Evolutionary conservation across 1,140 invertebrate species (phyloP).

Genomic region (Drosophila triauraria): DNA sequence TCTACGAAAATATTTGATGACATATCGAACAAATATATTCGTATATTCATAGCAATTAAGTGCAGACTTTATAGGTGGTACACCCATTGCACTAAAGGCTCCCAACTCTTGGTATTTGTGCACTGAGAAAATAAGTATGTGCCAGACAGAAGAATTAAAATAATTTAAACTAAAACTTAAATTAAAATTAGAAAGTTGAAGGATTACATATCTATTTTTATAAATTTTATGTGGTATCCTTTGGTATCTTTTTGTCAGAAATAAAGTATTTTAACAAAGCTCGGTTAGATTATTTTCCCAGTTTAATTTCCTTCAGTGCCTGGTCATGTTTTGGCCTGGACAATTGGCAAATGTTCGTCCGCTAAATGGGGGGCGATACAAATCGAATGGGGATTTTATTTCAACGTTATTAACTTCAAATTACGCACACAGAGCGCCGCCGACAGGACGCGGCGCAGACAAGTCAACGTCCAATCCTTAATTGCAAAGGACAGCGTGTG

Average conservation of each 20-base stretch:
- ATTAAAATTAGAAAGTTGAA: not conserved
- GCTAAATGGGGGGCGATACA: conserved; percentile 43
- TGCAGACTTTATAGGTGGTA: conserved; percentile 61
- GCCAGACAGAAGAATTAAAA: too few relatives aligned
- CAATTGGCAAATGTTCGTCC: conserved; percentile 35
- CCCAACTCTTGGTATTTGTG: not conserved
- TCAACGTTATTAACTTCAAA: conserved; percentile 76
- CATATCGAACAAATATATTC: conserved; percentile 26
- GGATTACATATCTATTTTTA: not conserved
- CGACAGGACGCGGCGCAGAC: conserved; percentile 5
- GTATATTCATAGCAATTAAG: conserved; percentile 59
- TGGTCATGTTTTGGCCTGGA: conserved; percentile 24
- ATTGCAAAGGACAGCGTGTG: conserved; percentile 74
- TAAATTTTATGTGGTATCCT: not conserved
- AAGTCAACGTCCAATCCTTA: conserved; percentile 56
- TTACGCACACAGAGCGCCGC: conserved; percentile 42
- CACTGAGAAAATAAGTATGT: conserved; percentile 3
- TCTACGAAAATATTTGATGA: conserved; percentile 13
- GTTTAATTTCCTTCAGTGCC: not conserved
- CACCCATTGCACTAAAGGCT: not conserved
- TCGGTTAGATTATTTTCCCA: not conserved
- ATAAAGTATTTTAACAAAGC: not conserved
- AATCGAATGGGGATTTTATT: conserved; percentile 69
- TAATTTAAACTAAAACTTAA: too few relatives aligned
- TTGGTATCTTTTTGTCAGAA: not conserved